Conservation (phyloP, 2,113 vertebrate genomes). For the Cyrtonyx montezumae region DNA sequence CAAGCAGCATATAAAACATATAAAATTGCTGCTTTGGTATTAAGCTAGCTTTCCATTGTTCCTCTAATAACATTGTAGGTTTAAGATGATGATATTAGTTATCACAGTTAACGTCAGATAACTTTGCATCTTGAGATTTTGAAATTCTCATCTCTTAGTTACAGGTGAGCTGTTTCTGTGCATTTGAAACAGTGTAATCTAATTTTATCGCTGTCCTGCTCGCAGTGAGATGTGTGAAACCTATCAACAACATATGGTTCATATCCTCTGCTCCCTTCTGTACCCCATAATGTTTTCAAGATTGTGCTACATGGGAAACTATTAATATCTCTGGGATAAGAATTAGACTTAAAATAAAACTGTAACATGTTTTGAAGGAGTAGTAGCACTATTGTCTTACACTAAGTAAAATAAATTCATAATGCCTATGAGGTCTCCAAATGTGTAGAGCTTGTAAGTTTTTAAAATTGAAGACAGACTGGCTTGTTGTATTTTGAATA, state of each 20-base stretch:
- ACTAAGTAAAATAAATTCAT: constrained; percentile 66
- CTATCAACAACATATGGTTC: constrained; percentile 61
- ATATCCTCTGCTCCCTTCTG: constrained; percentile 55
- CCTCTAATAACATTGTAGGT: not conserved
- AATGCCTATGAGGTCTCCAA: constrained; percentile 36
- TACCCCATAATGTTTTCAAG: constrained; percentile 76
- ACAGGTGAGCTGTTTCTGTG: not conserved
- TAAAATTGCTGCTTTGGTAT: not conserved
- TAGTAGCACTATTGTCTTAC: constrained; percentile 63
- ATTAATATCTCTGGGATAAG: constrained; percentile 73
- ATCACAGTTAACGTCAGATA: constrained; percentile 10
- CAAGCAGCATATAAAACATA: not conserved
- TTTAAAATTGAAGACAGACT: constrained; percentile 8
- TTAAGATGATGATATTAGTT: constrained; percentile 25
- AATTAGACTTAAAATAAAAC: constrained; percentile 76
- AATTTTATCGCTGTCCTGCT: constrained; percentile 25
- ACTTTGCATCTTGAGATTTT: constrained; percentile 25
- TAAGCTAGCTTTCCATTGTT: not conserved
- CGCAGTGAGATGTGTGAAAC: not conserved
- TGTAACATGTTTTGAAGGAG: constrained; percentile 70
- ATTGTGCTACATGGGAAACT: constrained; percentile 68
- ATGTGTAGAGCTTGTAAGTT: not conserved
- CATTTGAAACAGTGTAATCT: constrained; percentile 19
- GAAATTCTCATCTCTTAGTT: not conserved
- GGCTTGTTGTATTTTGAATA: constrained; percentile 12